Percentiles rank a stretch among this genome's conserved stretches.
These are phyloP conservation scores for Armadillidium nasatum DNA, from an alignment of 1,140 invertebrate genomes.

Conservation along the genomic window DNA sequence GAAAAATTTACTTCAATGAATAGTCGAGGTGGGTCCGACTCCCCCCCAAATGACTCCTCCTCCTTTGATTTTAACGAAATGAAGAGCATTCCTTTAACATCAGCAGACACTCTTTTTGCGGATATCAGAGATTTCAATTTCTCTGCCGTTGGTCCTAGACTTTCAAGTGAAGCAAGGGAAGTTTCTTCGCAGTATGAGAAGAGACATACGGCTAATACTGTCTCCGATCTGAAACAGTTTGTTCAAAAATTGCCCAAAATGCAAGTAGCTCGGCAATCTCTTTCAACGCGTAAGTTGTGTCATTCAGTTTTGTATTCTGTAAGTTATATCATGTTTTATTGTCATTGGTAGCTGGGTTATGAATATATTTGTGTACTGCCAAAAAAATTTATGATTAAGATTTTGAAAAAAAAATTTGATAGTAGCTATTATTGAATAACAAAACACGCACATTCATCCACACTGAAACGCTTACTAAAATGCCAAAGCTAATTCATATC, in stretches of 20 bases:
- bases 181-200: conserved; percentile 83
- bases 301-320: not conserved
- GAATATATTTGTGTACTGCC: no score
- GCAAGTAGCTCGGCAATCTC: conserved; percentile 75
- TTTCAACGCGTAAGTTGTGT: conserved; percentile 61
- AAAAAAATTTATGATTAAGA: no score
- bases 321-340: no score
- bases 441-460: no score
- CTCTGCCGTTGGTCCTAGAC: conserved; percentile 76
- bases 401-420: no score
- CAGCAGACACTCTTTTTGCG: conserved; percentile 79
- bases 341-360: no score
- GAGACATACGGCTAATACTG: conserved; percentile 74
- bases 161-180: conserved; percentile 80
- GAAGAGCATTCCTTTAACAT: conserved; percentile 83
- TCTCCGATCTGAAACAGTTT: conserved; percentile 90
- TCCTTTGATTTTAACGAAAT: conserved; percentile 57
- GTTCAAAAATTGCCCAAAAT: conserved; percentile 84
- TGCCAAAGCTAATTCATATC: no score
- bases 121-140: conserved; percentile 92
- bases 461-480: no score
- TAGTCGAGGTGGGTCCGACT: conserved; percentile 54
- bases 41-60: conserved; percentile 54
- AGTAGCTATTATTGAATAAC: no score
- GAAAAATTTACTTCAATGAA: conserved; percentile 63